Base-by-base conservation (phyloP, 1,140 invertebrate species). In the Drosophila melanica region DNA sequence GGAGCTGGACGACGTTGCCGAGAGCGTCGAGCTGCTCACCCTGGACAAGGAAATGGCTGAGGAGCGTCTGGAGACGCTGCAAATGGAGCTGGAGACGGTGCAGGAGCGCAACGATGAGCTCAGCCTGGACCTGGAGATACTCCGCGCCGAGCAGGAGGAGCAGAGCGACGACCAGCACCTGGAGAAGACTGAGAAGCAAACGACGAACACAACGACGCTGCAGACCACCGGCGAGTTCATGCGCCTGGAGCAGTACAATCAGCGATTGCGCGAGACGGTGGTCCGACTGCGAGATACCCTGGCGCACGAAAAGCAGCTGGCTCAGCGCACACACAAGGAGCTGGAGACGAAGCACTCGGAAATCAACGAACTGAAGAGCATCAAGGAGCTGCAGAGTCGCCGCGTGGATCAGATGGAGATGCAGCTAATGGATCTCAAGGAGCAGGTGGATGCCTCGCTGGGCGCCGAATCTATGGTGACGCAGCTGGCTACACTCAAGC, bases 11-110 rank as follows among this genome's bases (percentile, higher is more conserved):
- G 98, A 99, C 90, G 93, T 98, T 3, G 94, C 96, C 7, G 98
- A 99, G 92, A 97, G 97, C 3, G 95, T 99, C 0, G 98, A 99
- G 93, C 97, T 99, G 95, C 96, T 98, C 0, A 98, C 98, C 0
- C 93, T 99, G 3, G 98, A 99, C 92, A 99, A 99, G 92, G 98
- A 99, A 94, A 99, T 99, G 98, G 98, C 98, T 0, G 98, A 99
- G 92, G 98, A 99, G 91, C 97, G 98, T 90, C 95, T 96, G 2
- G 98, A 99, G 92, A 96, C 96, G 0, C 92, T 99, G 10, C 97
- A 98, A 92, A 93, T 97, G 53, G 98, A 99, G 92, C 82, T 99
- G 66, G 98, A 98, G 58, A 95, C 96, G 77, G 94, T 96, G 7
- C 96, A 96, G 82, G 97, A 97, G 93, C 96, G 95, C 90, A 93